These are phyloP conservation scores for Connochaetes taurinus DNA, from an alignment of 2,113 vertebrate species.

Conservation along the genomic window DNA sequence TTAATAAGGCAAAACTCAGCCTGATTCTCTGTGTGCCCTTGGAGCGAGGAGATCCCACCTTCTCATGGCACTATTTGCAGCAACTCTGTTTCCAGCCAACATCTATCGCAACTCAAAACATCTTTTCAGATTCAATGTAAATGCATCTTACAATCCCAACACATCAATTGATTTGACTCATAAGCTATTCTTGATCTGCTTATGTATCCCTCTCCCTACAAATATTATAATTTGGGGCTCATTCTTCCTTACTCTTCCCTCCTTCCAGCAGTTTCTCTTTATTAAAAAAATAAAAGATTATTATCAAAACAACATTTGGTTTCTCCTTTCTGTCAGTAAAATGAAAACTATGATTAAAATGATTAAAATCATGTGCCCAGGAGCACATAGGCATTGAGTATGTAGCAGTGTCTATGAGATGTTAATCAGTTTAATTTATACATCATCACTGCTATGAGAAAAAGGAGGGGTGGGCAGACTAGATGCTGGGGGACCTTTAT, in stretches of 20 bases:
- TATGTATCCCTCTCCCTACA: not conserved
- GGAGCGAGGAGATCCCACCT: not conserved
- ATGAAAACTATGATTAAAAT: not conserved
- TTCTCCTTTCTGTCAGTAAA: not conserved
- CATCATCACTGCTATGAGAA: not conserved
- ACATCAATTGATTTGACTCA: not conserved
- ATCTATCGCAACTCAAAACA: not conserved
- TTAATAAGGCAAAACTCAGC: not conserved
- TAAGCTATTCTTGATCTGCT: not conserved
- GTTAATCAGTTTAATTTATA: not conserved
- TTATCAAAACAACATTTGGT: not conserved
- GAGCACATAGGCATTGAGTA: not conserved
- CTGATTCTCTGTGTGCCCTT: not conserved
- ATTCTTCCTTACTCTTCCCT: not conserved
- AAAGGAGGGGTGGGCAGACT: not conserved
- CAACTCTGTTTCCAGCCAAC: not conserved
- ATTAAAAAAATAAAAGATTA: not conserved
- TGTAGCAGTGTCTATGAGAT: not conserved
- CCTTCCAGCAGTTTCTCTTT: not conserved
- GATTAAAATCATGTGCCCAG: not conserved
- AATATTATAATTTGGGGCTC: not conserved
- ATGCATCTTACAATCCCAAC: not conserved
- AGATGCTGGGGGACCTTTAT: not conserved
- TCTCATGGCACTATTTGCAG: not conserved
- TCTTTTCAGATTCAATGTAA: not conserved